Conservation (phyloP, 2,888 invertebrate species). For the Hyposoter didymator region DNA sequence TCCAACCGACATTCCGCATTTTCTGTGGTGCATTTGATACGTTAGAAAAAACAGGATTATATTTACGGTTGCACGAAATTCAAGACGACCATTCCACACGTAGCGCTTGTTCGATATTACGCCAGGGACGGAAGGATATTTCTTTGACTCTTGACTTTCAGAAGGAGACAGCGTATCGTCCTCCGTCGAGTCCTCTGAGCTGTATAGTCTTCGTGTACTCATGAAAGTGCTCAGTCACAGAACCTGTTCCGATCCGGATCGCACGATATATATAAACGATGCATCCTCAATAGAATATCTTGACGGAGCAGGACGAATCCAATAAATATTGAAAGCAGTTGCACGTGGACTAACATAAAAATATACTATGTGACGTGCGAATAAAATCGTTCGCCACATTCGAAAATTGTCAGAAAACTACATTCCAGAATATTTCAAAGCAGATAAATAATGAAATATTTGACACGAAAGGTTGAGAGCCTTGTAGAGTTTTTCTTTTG, state of each 20-base stretch:
- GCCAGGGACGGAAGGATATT: constrained; percentile 7
- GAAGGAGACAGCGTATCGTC: background rate
- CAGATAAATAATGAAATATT: background rate
- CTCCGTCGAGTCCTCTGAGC: constrained; percentile 8
- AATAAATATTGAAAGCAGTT: constrained; percentile 58
- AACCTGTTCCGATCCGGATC: constrained; percentile 21
- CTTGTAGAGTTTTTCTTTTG: background rate
- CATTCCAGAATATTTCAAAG: background rate
- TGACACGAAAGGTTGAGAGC: background rate
- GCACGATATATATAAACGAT: background rate
- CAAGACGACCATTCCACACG: background rate
- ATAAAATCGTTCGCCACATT: background rate
- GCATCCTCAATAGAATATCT: constrained; percentile 2
- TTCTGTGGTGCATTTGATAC: background rate
- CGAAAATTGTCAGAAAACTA: background rate
- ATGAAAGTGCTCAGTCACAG: constrained; percentile 16
- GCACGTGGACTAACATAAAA: constrained; percentile 6
- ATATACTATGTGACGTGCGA: background rate
- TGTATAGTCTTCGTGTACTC: constrained; percentile 2
- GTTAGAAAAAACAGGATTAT: background rate
- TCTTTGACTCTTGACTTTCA: constrained; percentile 37
- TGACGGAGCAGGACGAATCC: constrained; percentile 36
- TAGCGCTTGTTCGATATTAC: constrained; percentile 21
- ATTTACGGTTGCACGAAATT: background rate
- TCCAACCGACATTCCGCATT: background rate